Base-by-base conservation (phyloP, 2,888 invertebrate genomes). In the Belgica antarctica region DNA sequence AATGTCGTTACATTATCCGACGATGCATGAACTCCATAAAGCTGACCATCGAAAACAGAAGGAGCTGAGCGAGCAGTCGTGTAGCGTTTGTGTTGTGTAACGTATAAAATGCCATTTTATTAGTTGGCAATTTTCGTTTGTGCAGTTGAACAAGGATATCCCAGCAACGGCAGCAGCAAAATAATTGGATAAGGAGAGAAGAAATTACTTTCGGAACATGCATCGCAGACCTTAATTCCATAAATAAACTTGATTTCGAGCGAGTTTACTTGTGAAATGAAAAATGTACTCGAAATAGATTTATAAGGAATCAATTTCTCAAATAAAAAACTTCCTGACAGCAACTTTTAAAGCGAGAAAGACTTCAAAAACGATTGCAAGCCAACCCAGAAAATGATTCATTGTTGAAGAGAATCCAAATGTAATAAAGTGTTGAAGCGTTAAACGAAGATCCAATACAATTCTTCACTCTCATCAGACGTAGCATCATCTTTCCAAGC, bases 1-100 rank as follows among this genome's bases (percentile, higher is more conserved):
- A 61, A 61, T 61, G 28, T 63, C 63, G 65, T 65, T 65, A 65
- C 65, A 65, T 41, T 46, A 24, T 10, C 65, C 41, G 41, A 8
- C 65, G 36, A 36, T 63, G 63, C 63, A 36, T 36, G 36, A 36
- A 36, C 15, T n/a, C n/a, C n/a, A n/a, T n/a, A n/a, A n/a, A n/a
- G n/a, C 34, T 63, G 41, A 22, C 36, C 63, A 34, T 63, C 41
- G 36, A 24, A 47, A 41, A 41, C 65, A 63, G 65, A 65, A 65
- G 31, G 17, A 28, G 12, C 34, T 62, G 19, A 47, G 41, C 52
- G 22, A 17, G 22, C 22, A 52, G 52, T 52, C 52, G 12, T 31
- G 12, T n/a, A 52, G 52, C 52, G 17, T 52, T 15, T 52, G 19
- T 52, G 41, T n/a, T 41, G 41, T 41, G 41, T 41, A 41, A 41